These are phyloP conservation scores for Ochropleura leucogaster DNA, from an alignment of 2,888 invertebrate genomes.

Conservation along the genomic window DNA sequence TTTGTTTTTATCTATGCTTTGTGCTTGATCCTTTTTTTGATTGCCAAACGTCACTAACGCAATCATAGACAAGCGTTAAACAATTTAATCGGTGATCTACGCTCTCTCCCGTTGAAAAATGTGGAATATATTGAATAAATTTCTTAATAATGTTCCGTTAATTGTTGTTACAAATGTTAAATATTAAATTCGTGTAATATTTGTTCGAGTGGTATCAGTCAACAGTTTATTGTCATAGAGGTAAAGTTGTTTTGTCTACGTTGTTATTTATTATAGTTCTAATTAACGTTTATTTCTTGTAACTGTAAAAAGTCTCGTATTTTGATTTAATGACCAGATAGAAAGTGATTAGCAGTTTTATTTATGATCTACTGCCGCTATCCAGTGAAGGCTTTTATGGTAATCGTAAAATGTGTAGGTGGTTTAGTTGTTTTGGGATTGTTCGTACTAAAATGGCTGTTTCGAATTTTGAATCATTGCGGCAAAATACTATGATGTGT, in stretches of 20 bases:
- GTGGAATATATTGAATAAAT: conserved; percentile 72
- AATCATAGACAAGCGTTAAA: conserved; percentile 62
- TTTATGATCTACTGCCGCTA: conserved; percentile 41
- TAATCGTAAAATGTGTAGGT: conserved; percentile 73
- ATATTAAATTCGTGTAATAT: conserved; percentile 66
- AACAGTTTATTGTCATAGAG: conserved; percentile 58
- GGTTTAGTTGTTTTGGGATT: conserved; percentile 64
- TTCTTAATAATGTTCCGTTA: conserved; percentile 67
- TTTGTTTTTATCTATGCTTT: conserved; percentile 6
- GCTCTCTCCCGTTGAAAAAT: conserved; percentile 70
- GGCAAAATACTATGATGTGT: conserved; percentile 15
- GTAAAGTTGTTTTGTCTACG: conserved; percentile 66
- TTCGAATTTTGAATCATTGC: conserved; percentile 46
- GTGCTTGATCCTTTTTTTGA: background rate
- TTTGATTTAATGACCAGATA: conserved; percentile 60
- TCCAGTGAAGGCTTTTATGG: conserved; percentile 65
- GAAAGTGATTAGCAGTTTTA: conserved; percentile 48
- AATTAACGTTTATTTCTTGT: conserved; percentile 54
- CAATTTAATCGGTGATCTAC: conserved; percentile 59
- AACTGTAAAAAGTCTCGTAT: conserved; percentile 70
- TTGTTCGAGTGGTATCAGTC: conserved; percentile 54
- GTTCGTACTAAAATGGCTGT: conserved; percentile 59
- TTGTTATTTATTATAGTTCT: conserved; percentile 58
- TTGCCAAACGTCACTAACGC: conserved; percentile 56
- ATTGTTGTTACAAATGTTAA: conserved; percentile 73